Evolutionary conservation across 2,113 vertebrate genomes (phyloP).

Genomic region (Hypanus sabinus): DNA sequence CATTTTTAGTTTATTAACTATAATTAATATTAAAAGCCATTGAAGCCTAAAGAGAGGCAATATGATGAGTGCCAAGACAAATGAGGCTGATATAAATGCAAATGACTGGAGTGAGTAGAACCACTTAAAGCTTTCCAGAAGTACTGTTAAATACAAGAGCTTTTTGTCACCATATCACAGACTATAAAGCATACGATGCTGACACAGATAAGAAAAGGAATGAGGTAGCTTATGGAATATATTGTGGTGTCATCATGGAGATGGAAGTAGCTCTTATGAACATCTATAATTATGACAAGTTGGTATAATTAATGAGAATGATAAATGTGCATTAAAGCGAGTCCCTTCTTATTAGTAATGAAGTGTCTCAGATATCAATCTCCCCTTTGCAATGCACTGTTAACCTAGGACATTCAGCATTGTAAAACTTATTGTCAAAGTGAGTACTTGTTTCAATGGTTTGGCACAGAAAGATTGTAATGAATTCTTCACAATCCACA

Average conservation of each 20-base stretch:
- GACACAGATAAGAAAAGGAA: not conserved
- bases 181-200: not conserved
- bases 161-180: no score
- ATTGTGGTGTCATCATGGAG: not conserved
- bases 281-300: no score
- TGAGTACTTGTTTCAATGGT: not conserved
- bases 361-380: not conserved
- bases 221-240: not conserved
- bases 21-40: conserved; percentile 25
- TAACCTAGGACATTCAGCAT: not conserved
- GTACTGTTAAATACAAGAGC: not conserved
- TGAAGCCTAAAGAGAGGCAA: not conserved
- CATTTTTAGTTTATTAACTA: conserved; percentile 18
- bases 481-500: not conserved
- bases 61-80: conserved; percentile 9
- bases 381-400: not conserved
- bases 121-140: conserved; percentile 11
- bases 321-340: no score
- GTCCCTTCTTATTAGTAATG: not conserved
- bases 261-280: not conserved
- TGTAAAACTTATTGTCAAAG: not conserved
- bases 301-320: no score
- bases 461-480: not conserved
- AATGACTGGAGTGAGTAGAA: not conserved
- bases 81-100: conserved; percentile 11